Evolutionary conservation across 2,888 invertebrate species (phyloP), one percentile per base, ranked within the genome.

Genomic region (Rugalucina vietnamica): DNA sequence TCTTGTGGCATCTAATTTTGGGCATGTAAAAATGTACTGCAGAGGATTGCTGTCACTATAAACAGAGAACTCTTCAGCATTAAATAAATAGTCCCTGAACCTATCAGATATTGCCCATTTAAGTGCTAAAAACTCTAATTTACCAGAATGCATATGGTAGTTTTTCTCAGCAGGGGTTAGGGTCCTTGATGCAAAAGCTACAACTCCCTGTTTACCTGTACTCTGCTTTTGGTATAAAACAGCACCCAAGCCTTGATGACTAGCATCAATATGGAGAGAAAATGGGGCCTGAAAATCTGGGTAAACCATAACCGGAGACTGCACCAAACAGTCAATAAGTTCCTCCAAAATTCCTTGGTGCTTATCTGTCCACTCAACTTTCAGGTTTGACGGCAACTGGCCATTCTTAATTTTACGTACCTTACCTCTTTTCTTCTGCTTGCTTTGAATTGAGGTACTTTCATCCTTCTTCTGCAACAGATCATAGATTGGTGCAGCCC

Each of bases 161-260:
- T 85, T 88, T 36, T 79, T 78, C 50, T 91, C 90, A 18, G 90
- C 78, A 29, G 85, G 82, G 8, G 79, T 79, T 21, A 88, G 73
- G 12, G 89, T 87, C 18, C 88, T 79, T 0, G 90, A 90, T 0
- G 79, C 82, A 54, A 84, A 90, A 0, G 87, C 89, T 3, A 91
- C 84, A 1, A 87, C 88, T 8, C 54, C 74, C 29, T 82, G 79
- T 43, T 65, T 76, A 4, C 84, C 86, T 60, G 76, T 37, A 12
- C 32, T 50, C 32, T 36, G 65, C 3, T 36, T 32, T 37, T 89
- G 89, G 34, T 76, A 79, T 24, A 90, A 60, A 18, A 94, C n/a
- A 93, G 82, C 82, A 10, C 82, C 82, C 10, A 82, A 50, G 24
- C 82, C 82, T 32, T 78, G 49, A 24, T 57, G 27, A 14, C 54